phyloP scores from a whole-genome alignment of 1,140 invertebrate genomes.

The Diorhabda carinulata region DNA sequence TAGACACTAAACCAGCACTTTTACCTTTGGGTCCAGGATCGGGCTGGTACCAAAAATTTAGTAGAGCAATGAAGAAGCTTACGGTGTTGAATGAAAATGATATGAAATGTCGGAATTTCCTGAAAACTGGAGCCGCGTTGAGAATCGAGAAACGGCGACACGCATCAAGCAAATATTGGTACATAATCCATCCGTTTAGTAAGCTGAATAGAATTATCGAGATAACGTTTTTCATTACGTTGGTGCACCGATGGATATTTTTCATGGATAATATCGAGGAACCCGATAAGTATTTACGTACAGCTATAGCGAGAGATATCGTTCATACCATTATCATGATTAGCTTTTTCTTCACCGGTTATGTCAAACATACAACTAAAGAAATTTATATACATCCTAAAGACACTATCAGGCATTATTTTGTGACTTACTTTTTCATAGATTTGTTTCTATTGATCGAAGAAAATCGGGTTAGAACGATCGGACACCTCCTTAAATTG shows the following conservation, averaged over 20 bases:
- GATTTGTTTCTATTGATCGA: neutral
- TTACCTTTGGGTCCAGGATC: too few relatives aligned
- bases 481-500: neutral
- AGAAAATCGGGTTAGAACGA: neutral
- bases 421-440: neutral
- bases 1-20: too few relatives aligned
- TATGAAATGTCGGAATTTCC: neutral
- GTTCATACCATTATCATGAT: neutral
- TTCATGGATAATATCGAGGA: neutral
- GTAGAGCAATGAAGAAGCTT: neutral
- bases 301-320: neutral
- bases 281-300: neutral
- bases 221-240: neutral
- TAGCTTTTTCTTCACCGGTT: neutral
- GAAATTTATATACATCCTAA: neutral
- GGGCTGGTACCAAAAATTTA: too few relatives aligned
- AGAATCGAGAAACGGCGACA: neutral
- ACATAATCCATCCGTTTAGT: neutral
- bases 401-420: neutral
- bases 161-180: neutral
- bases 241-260: neutral
- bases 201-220: neutral
- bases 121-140: neutral
- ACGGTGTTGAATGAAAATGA: neutral
- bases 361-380: neutral